Conservation (phyloP, 2,113 vertebrate genomes). For the Scophthalmus maximus region DNA sequence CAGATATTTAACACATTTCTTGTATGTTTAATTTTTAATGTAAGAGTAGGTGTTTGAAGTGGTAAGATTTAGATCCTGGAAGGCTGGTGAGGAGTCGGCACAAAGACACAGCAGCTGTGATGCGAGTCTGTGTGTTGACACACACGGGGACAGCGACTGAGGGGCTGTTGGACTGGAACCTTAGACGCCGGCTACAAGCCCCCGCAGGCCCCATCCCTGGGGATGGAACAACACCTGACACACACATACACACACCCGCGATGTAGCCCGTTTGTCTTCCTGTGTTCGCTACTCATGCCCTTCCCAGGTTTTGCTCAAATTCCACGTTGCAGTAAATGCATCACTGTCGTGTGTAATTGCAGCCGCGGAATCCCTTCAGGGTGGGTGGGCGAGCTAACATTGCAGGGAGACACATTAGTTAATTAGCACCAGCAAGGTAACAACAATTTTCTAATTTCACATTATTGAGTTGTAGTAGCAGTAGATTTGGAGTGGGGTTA, state of each 20-base stretch:
- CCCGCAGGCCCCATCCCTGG: slow-evolving; percentile 36
- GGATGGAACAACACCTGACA: slow-evolving; percentile 40
- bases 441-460: no score
- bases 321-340: not conserved
- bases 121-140: slow-evolving; percentile 37
- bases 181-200: slow-evolving; percentile 54
- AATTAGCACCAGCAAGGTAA: not conserved
- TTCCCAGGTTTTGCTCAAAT: not conserved
- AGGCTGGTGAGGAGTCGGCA: slow-evolving; percentile 8
- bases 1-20: slow-evolving; percentile 34
- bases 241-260: slow-evolving; percentile 14
- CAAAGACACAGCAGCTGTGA: slow-evolving; percentile 48
- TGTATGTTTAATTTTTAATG: slow-evolving; percentile 25
- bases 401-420: not conserved
- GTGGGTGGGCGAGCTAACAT: not conserved
- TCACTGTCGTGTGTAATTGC: not conserved
- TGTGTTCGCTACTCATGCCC: slow-evolving; percentile 11
- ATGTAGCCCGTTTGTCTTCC: slow-evolving; percentile 45
- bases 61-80: slow-evolving; percentile 22
- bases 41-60: slow-evolving; percentile 19
- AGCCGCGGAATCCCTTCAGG: slow-evolving; percentile 9
- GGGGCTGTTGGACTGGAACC: slow-evolving; percentile 50
- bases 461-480: no score
- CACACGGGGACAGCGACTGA: slow-evolving; percentile 39
- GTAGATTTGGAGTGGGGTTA: not conserved